Evolutionary conservation across 2,888 invertebrate genomes (phyloP).

Genomic region (Diarsia brunnea): DNA sequence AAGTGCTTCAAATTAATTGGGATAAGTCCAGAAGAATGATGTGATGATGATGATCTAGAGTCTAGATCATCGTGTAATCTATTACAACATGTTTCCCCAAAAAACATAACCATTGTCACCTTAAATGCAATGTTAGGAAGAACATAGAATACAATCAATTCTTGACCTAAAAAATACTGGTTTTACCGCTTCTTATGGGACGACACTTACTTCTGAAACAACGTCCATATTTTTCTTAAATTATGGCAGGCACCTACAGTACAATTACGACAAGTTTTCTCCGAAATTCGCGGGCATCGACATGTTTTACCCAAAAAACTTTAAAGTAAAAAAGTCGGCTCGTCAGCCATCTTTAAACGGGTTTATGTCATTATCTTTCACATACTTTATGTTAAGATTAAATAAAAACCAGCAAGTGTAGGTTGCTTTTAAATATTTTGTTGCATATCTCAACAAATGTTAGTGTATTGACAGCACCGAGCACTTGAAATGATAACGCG

Average conservation of each 20-base stretch:
- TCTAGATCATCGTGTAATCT: too few relatives aligned
- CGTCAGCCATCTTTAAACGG: constrained; percentile 25
- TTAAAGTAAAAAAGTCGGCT: constrained; percentile 22
- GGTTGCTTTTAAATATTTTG: constrained; percentile 21
- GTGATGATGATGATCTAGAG: too few relatives aligned
- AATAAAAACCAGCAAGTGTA: constrained; percentile 23
- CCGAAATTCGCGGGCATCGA: constrained; percentile 12
- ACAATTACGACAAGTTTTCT: constrained; percentile 49
- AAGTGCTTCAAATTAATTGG: too few relatives aligned
- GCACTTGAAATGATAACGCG: constrained; percentile 53
- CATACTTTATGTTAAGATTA: constrained; percentile 35
- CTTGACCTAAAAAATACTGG: constrained; percentile 35
- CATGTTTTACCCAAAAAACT: constrained; percentile 35
- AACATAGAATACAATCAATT: constrained; percentile 6
- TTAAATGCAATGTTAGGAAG: constrained; percentile 15
- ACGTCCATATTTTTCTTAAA: constrained; percentile 45
- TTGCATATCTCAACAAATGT: constrained; percentile 14
- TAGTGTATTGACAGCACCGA: constrained; percentile 58
- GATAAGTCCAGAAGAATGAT: too few relatives aligned
- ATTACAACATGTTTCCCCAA: constrained; percentile 9
- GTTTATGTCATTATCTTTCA: constrained; percentile 44
- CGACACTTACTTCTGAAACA: constrained; percentile 16
- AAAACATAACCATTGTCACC: background rate
- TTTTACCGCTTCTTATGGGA: constrained; percentile 30
- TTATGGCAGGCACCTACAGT: constrained; percentile 25